Evolutionary conservation across 2,888 invertebrate genomes (phyloP).

Genomic region (Stenotaenia linearis): DNA sequence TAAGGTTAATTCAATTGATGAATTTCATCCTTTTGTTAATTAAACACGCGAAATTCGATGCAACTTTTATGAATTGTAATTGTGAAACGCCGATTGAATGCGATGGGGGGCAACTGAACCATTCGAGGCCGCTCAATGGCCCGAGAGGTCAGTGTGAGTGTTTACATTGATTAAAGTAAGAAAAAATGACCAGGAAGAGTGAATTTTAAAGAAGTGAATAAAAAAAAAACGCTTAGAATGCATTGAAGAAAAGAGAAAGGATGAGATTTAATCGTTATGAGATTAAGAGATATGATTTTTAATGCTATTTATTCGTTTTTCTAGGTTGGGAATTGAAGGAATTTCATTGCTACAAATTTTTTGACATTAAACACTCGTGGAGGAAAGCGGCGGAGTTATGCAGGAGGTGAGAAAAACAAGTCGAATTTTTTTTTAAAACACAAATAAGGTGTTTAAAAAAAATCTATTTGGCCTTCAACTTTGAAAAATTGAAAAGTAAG

Average conservation of each 20-base stretch:
- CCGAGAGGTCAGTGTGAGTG: slow-evolving; percentile 16
- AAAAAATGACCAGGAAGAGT: slow-evolving; percentile 10
- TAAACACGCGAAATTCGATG: not conserved
- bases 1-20: not conserved
- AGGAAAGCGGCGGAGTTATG: slow-evolving; percentile 91
- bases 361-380: slow-evolving; percentile 92
- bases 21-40: not conserved
- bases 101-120: not conserved
- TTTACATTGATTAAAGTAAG: not conserved
- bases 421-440: not conserved
- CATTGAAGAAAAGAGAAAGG: not conserved
- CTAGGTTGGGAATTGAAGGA: slow-evolving; percentile 89
- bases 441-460: not conserved
- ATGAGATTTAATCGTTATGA: not conserved
- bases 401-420: slow-evolving; percentile 64
- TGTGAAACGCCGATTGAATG: not conserved
- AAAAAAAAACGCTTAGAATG: no score
- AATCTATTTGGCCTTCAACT: not conserved
- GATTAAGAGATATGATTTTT: not conserved
- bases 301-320: slow-evolving; percentile 46
- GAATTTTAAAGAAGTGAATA: no score
- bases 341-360: slow-evolving; percentile 89
- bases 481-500: not conserved
- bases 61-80: not conserved
- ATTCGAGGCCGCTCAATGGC: slow-evolving; percentile 5